phyloP scores from a whole-genome alignment of 2,888 invertebrate species.

The Nezara viridula region DNA sequence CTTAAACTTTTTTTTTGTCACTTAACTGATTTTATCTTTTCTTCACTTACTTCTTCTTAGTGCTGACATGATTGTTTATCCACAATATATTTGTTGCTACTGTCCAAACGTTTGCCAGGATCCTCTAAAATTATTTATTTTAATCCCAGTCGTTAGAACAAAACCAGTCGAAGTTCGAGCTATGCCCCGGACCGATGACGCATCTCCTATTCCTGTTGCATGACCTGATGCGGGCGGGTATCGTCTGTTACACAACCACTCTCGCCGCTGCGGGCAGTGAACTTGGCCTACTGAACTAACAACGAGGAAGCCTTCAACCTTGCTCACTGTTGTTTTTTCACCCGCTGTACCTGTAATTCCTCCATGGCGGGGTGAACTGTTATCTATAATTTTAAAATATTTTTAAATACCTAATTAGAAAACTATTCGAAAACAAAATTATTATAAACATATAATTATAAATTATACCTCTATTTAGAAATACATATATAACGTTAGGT shows the following conservation, averaged over 20 bases:
- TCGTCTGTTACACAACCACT: background rate
- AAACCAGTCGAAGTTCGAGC: background rate
- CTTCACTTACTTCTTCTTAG: background rate
- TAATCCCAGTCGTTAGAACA: background rate
- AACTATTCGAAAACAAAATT: too few species aligned
- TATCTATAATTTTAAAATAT: too few species aligned
- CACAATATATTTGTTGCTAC: too few species aligned
- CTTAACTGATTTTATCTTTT: background rate
- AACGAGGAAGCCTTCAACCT: background rate
- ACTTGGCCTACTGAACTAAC: slow-evolving; percentile 22
- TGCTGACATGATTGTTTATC: too few species aligned
- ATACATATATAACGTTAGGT: too few species aligned
- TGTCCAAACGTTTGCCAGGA: too few species aligned
- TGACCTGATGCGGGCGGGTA: background rate
- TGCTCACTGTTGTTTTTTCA: background rate
- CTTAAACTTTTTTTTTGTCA: background rate
- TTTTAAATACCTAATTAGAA: too few species aligned
- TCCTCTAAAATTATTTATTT: background rate
- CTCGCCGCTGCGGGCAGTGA: slow-evolving; percentile 3
- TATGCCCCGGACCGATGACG: background rate
- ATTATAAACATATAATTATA: too few species aligned
- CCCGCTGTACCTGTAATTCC: background rate
- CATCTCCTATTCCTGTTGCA: background rate
- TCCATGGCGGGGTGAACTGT: background rate
- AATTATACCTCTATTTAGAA: too few species aligned